phyloP scores from a whole-genome alignment of 2,888 invertebrate genomes.

The Yponomeuta sedellus region DNA sequence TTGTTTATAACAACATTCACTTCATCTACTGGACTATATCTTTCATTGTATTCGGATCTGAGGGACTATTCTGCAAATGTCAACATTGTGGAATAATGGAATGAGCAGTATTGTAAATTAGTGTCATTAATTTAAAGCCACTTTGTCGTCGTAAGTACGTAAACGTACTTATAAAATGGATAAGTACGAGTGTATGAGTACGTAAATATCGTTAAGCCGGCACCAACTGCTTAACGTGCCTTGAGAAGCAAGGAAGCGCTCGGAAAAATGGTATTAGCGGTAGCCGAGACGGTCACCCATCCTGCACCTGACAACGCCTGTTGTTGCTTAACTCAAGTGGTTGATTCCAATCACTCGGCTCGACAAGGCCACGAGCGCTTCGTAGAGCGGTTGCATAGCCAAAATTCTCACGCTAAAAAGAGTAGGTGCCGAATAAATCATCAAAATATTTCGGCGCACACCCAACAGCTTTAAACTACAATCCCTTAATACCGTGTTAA shows the following conservation, averaged over 20 bases:
- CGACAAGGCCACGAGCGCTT: no score
- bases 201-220: no score
- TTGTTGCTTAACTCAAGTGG: no score
- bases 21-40: conserved; percentile 47
- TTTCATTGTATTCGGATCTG: conserved; percentile 18
- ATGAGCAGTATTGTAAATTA: background rate
- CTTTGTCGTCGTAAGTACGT: background rate
- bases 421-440: background rate
- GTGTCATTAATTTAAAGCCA: background rate
- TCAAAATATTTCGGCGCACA: conserved; percentile 9
- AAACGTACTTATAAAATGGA: background rate
- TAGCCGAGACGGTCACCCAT: no score
- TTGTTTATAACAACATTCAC: conserved; percentile 36
- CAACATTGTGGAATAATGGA: conserved; percentile 1
- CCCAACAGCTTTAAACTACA: conserved; percentile 19
- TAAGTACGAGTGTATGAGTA: no score
- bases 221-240: no score
- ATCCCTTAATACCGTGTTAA: conserved; percentile 17
- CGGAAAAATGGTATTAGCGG: no score
- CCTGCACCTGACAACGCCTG: no score
- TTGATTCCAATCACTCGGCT: no score
- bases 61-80: background rate
- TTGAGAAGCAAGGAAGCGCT: no score
- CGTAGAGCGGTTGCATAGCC: background rate
- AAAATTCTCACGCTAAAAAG: background rate